Evolutionary conservation across 2,113 vertebrate species (phyloP), one percentile per base, ranked within the genome.

Genomic region (Cyanocitta stelleri): DNA sequence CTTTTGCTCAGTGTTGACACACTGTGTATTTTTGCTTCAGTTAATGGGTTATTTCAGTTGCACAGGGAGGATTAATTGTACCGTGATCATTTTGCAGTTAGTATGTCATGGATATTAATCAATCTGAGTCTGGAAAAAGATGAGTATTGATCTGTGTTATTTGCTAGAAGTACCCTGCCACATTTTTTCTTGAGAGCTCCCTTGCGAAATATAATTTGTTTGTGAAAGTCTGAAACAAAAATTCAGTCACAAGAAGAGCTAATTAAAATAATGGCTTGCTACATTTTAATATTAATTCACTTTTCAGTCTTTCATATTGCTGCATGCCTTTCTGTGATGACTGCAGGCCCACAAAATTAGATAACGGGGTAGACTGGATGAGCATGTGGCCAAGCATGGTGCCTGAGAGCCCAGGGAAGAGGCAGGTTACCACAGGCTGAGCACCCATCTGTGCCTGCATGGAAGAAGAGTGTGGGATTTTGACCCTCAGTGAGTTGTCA

Each of bases 121-220:
- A 93, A 10, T 75, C 75, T 75, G 74, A 93, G 68, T 64, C 59
- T 90, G 85, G 72, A 75, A 92, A 93, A 92, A 84, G 68, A 85
- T 87, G 61, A 92, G 79, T 95, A 96, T 96, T 93, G 95, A 95
- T 94, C 93, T 93, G 72, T 71, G 41, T 71, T 94, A 59, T 80
- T 90, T 96, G 35, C 69, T 79, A n/a, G 67, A 74, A 84, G 35
- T 84, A 52, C 56, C 21, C 39, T 79, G 72, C 22, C 88, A 64
- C 46, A 49, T 68, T 90, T 95, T 92, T 87, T 52, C 85, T 71
- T 37, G 26, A 86, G 81, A 77, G 52, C 56, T 90, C 51, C 74
- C 64, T 92, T 72, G 37, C 0, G 4, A 74, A 96, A 92, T 44
- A 88, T 75, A 78, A 93, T 90, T 78, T 18, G 32, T 29, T 72